phyloP scores from a whole-genome alignment of 1,140 invertebrate species.

The Drosophila grimshawi region DNA sequence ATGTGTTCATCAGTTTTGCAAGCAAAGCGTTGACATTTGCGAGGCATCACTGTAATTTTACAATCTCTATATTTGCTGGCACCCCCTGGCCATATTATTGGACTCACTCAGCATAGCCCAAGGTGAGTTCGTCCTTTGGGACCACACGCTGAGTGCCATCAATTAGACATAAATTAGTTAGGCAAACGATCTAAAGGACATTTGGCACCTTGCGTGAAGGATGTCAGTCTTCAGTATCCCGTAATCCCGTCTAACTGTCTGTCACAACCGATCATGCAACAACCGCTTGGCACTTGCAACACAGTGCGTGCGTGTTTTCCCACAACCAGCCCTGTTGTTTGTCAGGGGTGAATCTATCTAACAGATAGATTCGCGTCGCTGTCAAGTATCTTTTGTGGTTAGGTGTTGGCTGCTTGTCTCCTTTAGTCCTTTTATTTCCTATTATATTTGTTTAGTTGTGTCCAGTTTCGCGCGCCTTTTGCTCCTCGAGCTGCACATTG shows the following conservation, averaged over 20 bases:
- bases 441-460: conserved; percentile 6
- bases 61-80: background rate
- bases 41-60: background rate
- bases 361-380: conserved; percentile 20
- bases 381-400: conserved; percentile 35
- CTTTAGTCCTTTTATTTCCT: conserved; percentile 3
- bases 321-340: conserved; percentile 1
- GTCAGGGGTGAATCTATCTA: conserved; percentile 9
- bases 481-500: conserved; percentile 23
- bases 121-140: background rate
- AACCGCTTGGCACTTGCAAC: conserved; percentile 5
- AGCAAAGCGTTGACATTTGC: background rate
- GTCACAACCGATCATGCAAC: conserved; percentile 33
- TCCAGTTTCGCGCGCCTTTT: conserved; percentile 50
- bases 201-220: conserved; percentile 36
- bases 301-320: conserved; percentile 28
- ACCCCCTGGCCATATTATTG: background rate
- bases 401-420: conserved; percentile 29
- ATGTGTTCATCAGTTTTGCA: background rate
- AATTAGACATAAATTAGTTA: conserved; percentile 72
- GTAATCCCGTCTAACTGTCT: conserved; percentile 42
- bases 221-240: background rate
- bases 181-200: conserved; percentile 27
- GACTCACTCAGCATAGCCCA: conserved; percentile 29
- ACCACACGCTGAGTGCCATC: conserved; percentile 60